These are phyloP conservation scores for Hypsibius dujardini DNA, from an alignment of 1,140 invertebrate species.

Conservation along the genomic window DNA sequence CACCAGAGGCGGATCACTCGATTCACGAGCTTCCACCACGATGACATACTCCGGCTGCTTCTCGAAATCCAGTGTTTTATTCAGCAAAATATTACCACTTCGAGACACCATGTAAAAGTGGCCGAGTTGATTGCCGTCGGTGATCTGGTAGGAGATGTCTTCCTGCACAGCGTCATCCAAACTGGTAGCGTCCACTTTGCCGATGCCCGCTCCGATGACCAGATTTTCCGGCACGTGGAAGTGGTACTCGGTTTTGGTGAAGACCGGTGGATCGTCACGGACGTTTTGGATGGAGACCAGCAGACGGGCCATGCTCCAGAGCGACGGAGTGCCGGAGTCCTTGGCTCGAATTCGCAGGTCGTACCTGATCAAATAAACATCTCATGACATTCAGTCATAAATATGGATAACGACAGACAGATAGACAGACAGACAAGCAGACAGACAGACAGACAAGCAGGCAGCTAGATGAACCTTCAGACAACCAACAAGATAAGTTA, in stretches of 20 bases:
- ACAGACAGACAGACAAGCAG: too few relatives aligned
- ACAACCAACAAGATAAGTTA: too few relatives aligned
- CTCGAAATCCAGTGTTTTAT: conserved; percentile 27
- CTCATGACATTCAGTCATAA: too few relatives aligned
- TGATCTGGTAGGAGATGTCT: background rate
- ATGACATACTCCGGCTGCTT: conserved; percentile 26
- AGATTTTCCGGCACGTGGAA: conserved; percentile 50
- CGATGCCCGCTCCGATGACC: conserved; percentile 50
- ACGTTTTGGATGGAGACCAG: conserved; percentile 14
- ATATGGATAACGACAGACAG: too few relatives aligned
- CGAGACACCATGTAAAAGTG: background rate
- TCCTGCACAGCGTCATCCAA: conserved; percentile 40
- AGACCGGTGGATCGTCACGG: conserved; percentile 28
- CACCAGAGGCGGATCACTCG: background rate
- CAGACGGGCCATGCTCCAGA: conserved; percentile 30
- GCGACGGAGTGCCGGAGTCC: conserved; percentile 52
- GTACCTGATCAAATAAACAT: conserved; percentile 39
- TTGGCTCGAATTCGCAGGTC: conserved; percentile 66
- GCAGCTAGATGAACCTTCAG: too few relatives aligned
- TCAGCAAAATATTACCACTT: background rate
- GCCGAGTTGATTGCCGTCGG: conserved; percentile 11
- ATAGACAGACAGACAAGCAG: too few relatives aligned
- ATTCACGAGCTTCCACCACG: conserved; percentile 22
- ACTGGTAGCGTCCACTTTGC: conserved; percentile 56
- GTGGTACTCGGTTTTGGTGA: conserved; percentile 36